A percentile compares a stretch with the other conserved stretches of the same genome.
Evolutionary conservation across 2,888 invertebrate species (phyloP).

Genomic region (Iphiclides podalirius): DNA sequence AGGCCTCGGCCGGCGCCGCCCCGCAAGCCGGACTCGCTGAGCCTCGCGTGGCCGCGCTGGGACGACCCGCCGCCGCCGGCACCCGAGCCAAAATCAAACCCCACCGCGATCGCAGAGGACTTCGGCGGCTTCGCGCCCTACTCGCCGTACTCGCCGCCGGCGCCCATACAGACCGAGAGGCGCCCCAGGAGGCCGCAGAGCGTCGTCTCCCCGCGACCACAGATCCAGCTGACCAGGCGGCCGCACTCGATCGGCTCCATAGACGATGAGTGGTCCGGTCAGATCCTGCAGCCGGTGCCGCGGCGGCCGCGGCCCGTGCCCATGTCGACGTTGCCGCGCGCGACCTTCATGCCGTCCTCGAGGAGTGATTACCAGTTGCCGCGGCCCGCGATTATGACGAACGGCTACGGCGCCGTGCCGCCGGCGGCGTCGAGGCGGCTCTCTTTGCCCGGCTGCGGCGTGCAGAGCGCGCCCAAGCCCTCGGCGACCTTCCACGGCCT

Average conservation of each 20-base stretch:
- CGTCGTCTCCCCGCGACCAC: conserved; percentile 69
- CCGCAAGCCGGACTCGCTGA: conserved; percentile 70
- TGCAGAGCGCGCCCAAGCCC: conserved; percentile 75
- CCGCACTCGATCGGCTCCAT: conserved; percentile 82
- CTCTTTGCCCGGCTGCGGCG: conserved; percentile 77
- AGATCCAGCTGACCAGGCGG: conserved; percentile 59
- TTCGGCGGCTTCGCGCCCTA: conserved; percentile 78
- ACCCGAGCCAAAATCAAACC: conserved; percentile 48
- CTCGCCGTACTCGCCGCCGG: conserved; percentile 79
- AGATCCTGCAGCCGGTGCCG: conserved; percentile 77
- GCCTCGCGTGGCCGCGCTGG: conserved; percentile 64
- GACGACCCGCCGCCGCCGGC: conserved; percentile 76
- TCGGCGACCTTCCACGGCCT: conserved; percentile 83
- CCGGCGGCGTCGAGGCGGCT: conserved; percentile 74
- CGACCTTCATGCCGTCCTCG: conserved; percentile 79
- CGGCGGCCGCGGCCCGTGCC: conserved; percentile 73
- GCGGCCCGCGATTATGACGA: conserved; percentile 75
- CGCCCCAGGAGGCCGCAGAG: conserved; percentile 75
- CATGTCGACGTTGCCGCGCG: conserved; percentile 66
- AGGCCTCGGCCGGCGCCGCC: conserved; percentile 75
- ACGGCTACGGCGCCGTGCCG: conserved; percentile 72
- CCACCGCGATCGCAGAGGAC: conserved; percentile 51
- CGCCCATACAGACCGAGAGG: conserved; percentile 53
- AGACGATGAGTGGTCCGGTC: conserved; percentile 67
- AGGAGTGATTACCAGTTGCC: conserved; percentile 82